These are phyloP conservation scores for Disparrhopalites patrizii DNA, from an alignment of 2,888 invertebrate genomes.

Conservation along the genomic window DNA sequence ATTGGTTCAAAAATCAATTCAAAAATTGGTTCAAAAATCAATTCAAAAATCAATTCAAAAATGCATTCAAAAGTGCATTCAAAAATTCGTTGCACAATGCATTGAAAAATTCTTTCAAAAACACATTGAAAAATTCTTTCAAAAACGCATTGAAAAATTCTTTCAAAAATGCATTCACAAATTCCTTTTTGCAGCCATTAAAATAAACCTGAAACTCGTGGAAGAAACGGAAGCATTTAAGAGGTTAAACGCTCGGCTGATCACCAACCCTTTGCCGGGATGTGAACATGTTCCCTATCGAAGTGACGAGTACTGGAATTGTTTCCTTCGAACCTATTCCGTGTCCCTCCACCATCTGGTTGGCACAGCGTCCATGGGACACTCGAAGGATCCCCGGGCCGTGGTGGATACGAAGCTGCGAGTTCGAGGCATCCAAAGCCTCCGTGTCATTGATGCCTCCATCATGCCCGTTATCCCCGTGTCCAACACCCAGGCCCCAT, in stretches of 20 bases:
- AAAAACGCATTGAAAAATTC: no score
- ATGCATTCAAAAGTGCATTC: no score
- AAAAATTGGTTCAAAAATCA: no score
- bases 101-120: no score
- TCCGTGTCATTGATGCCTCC: slow-evolving; percentile 39
- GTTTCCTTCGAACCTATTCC: slow-evolving; percentile 17
- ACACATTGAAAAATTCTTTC: no score
- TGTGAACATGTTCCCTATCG: slow-evolving; percentile 40
- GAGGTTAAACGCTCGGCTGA: slow-evolving; percentile 31
- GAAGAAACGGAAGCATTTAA: slow-evolving; percentile 36
- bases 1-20: no score
- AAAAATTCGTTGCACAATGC: no score
- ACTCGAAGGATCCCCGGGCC: slow-evolving; percentile 24
- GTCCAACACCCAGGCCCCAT: slow-evolving; percentile 19
- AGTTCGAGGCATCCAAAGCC: slow-evolving; percentile 32
- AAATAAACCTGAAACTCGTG: slow-evolving; percentile 32
- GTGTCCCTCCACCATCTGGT: slow-evolving; percentile 42
- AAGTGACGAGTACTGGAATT: slow-evolving; percentile 34
- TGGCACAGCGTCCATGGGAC: slow-evolving; percentile 17
- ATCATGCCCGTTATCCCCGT: slow-evolving; percentile 38
- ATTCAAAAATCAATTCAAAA: no score
- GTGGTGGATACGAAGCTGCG: slow-evolving; percentile 41
- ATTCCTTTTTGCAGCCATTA: slow-evolving; percentile 23
- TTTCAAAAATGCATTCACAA: no score
- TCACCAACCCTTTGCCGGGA: slow-evolving; percentile 37